Evolutionary conservation across 2,888 invertebrate species (phyloP).

Genomic region (Sycophila texana): DNA sequence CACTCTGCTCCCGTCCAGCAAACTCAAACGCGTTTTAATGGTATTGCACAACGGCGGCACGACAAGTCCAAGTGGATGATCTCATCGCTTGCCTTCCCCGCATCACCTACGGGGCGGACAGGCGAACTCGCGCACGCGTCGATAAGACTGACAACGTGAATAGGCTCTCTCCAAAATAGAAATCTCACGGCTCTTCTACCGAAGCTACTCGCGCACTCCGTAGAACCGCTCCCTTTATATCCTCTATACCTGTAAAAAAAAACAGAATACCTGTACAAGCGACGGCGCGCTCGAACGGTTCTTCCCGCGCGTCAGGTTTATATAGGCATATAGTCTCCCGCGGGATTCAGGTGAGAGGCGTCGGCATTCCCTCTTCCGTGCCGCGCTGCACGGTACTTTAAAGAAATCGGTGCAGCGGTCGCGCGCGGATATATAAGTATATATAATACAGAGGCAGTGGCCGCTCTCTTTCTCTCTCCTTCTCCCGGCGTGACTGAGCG

Average conservation of each 20-base stretch:
- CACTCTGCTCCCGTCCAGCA: constrained; percentile 33
- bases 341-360: not conserved
- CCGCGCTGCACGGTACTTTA: not conserved
- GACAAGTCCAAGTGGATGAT: constrained; percentile 31
- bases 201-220: not conserved
- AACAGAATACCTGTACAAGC: not conserved
- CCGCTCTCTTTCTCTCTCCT: not conserved
- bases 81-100: constrained; percentile 29
- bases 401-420: not conserved
- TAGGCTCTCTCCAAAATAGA: constrained; percentile 46
- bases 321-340: too few relatives aligned
- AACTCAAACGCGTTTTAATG: constrained; percentile 51
- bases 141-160: constrained; percentile 26
- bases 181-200: not conserved
- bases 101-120: not conserved
- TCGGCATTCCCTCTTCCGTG: constrained; percentile 8
- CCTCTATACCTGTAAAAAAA: too few relatives aligned
- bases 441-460: too few relatives aligned
- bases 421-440: too few relatives aligned
- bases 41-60: constrained; percentile 3
- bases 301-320: too few relatives aligned
- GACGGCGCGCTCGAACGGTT: too few relatives aligned
- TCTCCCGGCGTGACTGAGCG: not conserved
- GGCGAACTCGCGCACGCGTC: not conserved
- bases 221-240: not conserved